These are phyloP conservation scores for Scaptodrosophila latifasciaeformis DNA, from an alignment of 2,888 invertebrate species.

Conservation along the genomic window DNA sequence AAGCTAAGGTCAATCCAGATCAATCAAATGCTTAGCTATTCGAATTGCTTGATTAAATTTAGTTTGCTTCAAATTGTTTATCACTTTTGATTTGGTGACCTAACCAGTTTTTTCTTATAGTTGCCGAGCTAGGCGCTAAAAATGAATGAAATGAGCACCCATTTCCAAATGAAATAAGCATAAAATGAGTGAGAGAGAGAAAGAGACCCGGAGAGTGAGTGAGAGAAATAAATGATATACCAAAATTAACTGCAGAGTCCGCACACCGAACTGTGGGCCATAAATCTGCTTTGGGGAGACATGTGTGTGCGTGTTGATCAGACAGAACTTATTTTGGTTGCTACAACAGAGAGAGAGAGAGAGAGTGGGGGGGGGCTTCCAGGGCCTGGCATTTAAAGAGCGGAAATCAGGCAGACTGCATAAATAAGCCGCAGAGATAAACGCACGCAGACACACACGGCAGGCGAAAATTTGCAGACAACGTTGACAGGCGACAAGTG, in stretches of 20 bases:
- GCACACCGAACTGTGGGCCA: background rate
- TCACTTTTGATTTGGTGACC: too few species aligned
- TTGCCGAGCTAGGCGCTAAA: too few species aligned
- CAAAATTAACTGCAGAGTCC: background rate
- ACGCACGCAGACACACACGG: background rate
- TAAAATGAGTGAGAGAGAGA: background rate
- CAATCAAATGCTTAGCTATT: too few species aligned
- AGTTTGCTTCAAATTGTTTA: too few species aligned
- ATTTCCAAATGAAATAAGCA: background rate
- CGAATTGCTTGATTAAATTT: too few species aligned
- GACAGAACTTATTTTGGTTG: too few species aligned
- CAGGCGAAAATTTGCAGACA: background rate
- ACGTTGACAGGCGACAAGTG: slow-evolving; percentile 4
- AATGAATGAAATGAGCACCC: too few species aligned
- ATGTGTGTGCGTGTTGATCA: slow-evolving; percentile 6
- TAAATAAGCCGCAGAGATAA: slow-evolving; percentile 47
- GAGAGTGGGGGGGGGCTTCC: slow-evolving; percentile 3
- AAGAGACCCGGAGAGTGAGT: background rate
- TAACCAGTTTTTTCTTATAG: too few species aligned
- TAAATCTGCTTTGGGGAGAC: background rate
- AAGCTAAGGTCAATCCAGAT: too few species aligned
- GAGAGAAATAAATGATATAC: background rate
- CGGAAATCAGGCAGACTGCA: slow-evolving; percentile 63
- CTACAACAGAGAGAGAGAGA: slow-evolving; percentile 9
- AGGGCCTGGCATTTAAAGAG: slow-evolving; percentile 57